Percentiles rank a stretch among this genome's conserved stretches.
Conservation (phyloP, 2,797 vertebrate species). For the Pelobates cultripes region DNA sequence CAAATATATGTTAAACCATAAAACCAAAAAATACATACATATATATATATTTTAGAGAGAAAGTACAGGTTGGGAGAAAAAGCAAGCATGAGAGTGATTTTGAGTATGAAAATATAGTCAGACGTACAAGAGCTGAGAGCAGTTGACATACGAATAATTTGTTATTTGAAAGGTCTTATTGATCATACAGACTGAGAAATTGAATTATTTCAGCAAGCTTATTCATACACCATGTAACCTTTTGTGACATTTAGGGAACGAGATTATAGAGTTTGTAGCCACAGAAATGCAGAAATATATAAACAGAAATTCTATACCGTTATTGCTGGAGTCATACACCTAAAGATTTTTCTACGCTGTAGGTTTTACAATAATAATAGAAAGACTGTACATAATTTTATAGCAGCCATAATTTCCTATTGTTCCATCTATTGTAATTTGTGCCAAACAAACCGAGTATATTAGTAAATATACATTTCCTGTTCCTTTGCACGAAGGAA, state of each 20-base stretch:
- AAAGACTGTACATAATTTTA: too few species aligned
- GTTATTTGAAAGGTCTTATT: conserved; percentile 26
- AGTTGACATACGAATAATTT: conserved; percentile 13
- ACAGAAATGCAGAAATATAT: neutral
- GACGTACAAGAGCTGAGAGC: neutral
- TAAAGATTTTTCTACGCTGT: too few species aligned
- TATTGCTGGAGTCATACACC: too few species aligned
- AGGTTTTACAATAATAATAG: too few species aligned
- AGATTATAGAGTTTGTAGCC: conserved; percentile 22
- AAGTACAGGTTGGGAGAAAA: neutral
- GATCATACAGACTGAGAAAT: conserved; percentile 18
- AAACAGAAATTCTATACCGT: neutral
- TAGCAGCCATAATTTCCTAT: too few species aligned
- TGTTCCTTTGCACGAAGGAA: too few species aligned
- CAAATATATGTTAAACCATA: too few species aligned
- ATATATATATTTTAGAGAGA: too few species aligned
- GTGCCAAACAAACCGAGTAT: too few species aligned
- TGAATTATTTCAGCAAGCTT: conserved; percentile 31
- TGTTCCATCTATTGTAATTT: too few species aligned
- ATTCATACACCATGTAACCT: conserved; percentile 30
- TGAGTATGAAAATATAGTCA: neutral
- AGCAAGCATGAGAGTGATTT: neutral
- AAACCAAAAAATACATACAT: too few species aligned
- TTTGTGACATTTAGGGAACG: conserved; percentile 38
- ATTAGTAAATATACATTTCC: too few species aligned